Conservation (phyloP, 1,140 invertebrate genomes). For the Cotesia glomerata region DNA sequence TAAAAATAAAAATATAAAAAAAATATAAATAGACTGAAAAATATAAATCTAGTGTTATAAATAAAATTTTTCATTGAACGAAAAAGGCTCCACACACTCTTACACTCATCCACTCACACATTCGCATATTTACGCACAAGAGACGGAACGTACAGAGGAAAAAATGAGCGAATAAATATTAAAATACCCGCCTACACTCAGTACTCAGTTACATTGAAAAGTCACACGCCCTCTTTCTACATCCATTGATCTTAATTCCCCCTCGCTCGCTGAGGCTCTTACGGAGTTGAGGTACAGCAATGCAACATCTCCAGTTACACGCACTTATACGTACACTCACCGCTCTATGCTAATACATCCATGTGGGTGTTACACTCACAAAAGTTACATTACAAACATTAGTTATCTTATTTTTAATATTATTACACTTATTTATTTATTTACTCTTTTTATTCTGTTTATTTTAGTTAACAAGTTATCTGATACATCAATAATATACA, state of each 20-base stretch:
- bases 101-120: background rate
- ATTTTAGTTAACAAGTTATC: too few relatives aligned
- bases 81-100: conserved; percentile 1
- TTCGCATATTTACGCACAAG: background rate
- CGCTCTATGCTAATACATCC: conserved; percentile 25
- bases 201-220: conserved; percentile 35
- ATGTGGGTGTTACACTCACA: conserved; percentile 11
- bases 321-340: background rate
- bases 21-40: background rate
- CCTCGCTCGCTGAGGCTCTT: background rate
- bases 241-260: conserved; percentile 38
- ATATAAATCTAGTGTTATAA: background rate
- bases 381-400: background rate
- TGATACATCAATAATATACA: too few relatives aligned
- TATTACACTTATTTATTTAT: too few relatives aligned
- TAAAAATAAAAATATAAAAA: conserved; percentile 14
- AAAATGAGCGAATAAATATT: too few relatives aligned
- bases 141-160: background rate
- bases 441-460: too few relatives aligned
- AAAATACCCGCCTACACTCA: conserved; percentile 18
- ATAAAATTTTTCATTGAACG: conserved; percentile 10
- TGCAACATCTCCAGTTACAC: conserved; percentile 35
- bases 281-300: background rate
- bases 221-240: conserved; percentile 32
- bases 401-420: too few relatives aligned